Percentiles rank a stretch among this genome's conserved stretches.
Conservation (phyloP, 2,888 invertebrate genomes). For the Catocala fraxini region DNA sequence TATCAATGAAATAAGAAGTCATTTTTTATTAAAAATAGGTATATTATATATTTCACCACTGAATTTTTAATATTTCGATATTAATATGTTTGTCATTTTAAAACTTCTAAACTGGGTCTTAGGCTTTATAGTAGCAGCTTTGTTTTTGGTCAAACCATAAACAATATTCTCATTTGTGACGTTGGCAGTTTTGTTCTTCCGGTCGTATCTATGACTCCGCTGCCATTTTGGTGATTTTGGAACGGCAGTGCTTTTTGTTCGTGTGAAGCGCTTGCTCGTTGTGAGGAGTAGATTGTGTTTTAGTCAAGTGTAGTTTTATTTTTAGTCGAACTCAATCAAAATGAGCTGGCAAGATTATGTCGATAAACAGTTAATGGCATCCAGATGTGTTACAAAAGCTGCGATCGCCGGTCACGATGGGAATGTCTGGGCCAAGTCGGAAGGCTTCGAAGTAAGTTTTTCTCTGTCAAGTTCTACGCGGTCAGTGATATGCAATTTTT, state of each 20-base stretch:
- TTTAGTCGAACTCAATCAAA: slow-evolving; percentile 87
- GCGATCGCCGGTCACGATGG: slow-evolving; percentile 98
- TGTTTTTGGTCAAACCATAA: slow-evolving; percentile 27
- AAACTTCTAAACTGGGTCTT: too few species aligned
- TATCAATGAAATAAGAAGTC: too few species aligned
- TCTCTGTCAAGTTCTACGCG: slow-evolving; percentile 64
- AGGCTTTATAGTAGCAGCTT: neutral
- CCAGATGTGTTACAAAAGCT: slow-evolving; percentile 97
- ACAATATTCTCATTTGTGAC: slow-evolving; percentile 24
- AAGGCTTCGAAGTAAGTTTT: slow-evolving; percentile 96
- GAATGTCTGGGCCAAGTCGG: slow-evolving; percentile 98
- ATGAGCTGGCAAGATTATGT: slow-evolving; percentile 99
- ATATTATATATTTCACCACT: too few species aligned
- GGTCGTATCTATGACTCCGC: slow-evolving; percentile 78
- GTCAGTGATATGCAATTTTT: slow-evolving; percentile 62
- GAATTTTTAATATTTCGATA: neutral
- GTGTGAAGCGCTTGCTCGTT: slow-evolving; percentile 87
- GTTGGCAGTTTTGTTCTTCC: slow-evolving; percentile 73
- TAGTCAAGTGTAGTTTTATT: slow-evolving; percentile 86
- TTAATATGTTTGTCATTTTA: neutral
- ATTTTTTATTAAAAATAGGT: too few species aligned
- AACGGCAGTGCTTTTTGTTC: slow-evolving; percentile 87
- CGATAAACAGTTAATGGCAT: slow-evolving; percentile 98
- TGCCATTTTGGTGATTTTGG: slow-evolving; percentile 87
- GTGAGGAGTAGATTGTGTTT: slow-evolving; percentile 81